phyloP scores from a whole-genome alignment of 37 sponge, comb jelly and placozoan species.

The Chondrosia reniformis region DNA sequence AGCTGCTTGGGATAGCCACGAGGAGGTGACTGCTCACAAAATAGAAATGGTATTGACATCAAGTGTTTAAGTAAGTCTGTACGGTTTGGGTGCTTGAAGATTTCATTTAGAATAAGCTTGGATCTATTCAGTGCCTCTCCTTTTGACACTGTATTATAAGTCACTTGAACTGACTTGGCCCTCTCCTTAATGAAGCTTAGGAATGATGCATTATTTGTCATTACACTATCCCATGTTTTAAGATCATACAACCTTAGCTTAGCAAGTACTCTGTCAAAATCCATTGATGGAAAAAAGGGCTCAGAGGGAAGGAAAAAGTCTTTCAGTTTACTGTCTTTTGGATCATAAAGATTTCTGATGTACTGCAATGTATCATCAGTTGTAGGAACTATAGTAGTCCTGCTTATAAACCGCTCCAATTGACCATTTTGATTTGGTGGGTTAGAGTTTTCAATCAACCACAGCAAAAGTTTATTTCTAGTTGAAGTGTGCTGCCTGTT shows the following conservation, averaged over 20 bases:
- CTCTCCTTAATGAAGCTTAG: constrained; percentile 7
- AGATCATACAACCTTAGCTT: constrained; percentile 30
- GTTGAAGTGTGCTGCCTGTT: not conserved
- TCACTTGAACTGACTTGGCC: constrained; percentile 14
- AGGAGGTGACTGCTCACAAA: constrained; percentile 2
- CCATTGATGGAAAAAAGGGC: constrained; percentile 25
- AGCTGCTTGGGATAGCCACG: constrained; percentile 17
- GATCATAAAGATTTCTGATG: constrained; percentile 34
- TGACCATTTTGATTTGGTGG: not conserved
- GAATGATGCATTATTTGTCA: not conserved
- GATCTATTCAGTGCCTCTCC: not conserved
- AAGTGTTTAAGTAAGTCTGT: not conserved
- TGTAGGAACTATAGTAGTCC: not conserved
- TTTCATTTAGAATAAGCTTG: not conserved
- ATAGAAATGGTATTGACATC: constrained; percentile 21
- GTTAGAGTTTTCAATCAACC: constrained; percentile 26
- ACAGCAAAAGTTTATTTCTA: constrained; percentile 30
- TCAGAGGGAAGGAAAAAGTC: constrained; percentile 24
- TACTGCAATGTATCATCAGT: not conserved
- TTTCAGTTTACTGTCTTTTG: constrained; percentile 15
- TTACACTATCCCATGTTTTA: constrained; percentile 34
- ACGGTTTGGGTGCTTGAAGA: not conserved
- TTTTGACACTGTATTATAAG: not conserved
- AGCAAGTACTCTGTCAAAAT: not conserved
- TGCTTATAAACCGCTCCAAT: not conserved